Evolutionary conservation across 2,888 invertebrate genomes (phyloP), one percentile per base, ranked within the genome.

Genomic region (Cotesia congregata): DNA sequence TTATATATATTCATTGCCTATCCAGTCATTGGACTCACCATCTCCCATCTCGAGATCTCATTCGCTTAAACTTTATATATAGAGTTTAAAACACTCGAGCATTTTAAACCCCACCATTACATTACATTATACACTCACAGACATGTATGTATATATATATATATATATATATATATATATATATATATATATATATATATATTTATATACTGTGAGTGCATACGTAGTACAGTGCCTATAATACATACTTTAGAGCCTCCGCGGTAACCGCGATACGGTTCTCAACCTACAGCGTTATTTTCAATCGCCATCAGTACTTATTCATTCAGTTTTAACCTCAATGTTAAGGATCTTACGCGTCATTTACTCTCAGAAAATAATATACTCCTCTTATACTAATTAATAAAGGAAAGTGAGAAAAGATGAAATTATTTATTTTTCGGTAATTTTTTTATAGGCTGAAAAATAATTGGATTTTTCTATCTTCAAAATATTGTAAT

Each of bases 11-110:
- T 50, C 73, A 73, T 73, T 50, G 73, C 73, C 67, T 73, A 65
- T 50, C 65, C 73, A 38, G 40, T 73, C 73, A 50, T 73, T 73
- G n/a, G 67, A 73, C 62, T 72, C 72, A 30, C 72, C 65, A 65
- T 40, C 30, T 72, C 30, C 30, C 9, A 50, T 7, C 50, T 50
- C 50, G 12, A 50, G 50, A 50, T 50, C 50, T 50, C 50, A 50
- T 50, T 50, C 50, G 50, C 50, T 50, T 50, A 50, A 50, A 50
- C 50, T 50, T 50, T 50, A 7, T 50, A 50, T 50, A 50, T 50
- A 50, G 50, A 50, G 50, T 50, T 50, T 50, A 50, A 50, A 50
- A 50, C 50, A 50, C 50, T 50, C 12, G 9, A 50, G 50, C 50
- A 50, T 50, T 7, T 50, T 50, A 50, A 12, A 50, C 50, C 50